Base-by-base conservation (phyloP, 1,140 invertebrate species). In the Neodiprion fabricii region DNA sequence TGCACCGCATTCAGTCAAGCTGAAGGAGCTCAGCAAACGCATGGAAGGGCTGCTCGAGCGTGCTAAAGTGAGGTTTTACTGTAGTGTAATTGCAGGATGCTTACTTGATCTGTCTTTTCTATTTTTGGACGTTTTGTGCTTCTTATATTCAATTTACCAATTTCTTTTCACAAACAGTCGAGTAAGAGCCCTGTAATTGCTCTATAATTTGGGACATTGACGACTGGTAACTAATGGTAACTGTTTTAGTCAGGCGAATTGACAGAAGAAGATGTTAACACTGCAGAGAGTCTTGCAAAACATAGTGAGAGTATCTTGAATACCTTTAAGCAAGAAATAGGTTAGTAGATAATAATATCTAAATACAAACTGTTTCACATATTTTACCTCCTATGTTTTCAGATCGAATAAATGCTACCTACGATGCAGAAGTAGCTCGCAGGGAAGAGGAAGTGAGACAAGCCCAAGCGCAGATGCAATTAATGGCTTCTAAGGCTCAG, bases 21-120 rank as follows among this genome's bases (percentile, higher is more conserved):
- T 90, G 14, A 83, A 85, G 74, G 79, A 85, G 50, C 73, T 89
- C 7, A 74, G 75, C 23, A 49, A 77, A 17, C 81, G 84, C 71
- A 90, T 92, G 72, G 88, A 89, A 70, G 67, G 79, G 21, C 85
- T 92, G 66, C 87, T 90, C 77, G 87, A 90, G 69, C 89, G 88
- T 76, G 89, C 89, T 80, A 89, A 85, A 81, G 78, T 86, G 85
- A 78, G 80, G 89, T 28, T 50, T 71, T 11, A 70, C 48, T 53
- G 23, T 53, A 10, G 49, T 66, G 28, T 71, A 48, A 68, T 69
- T 50, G 28, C 28, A 40, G 28, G 2, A 40, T 40, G 28, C 28
- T 5, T 40, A 40, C 28, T 66, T 48, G 48, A 5, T 48, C 66
- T 70, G 11, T 47, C 72, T 73, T 50, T 61, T n/a, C 49, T 61